A percentile compares a stretch with the other conserved stretches of the same genome.
Evolutionary conservation across 2,888 invertebrate genomes (phyloP).

Genomic region (Calephelis perditalis): DNA sequence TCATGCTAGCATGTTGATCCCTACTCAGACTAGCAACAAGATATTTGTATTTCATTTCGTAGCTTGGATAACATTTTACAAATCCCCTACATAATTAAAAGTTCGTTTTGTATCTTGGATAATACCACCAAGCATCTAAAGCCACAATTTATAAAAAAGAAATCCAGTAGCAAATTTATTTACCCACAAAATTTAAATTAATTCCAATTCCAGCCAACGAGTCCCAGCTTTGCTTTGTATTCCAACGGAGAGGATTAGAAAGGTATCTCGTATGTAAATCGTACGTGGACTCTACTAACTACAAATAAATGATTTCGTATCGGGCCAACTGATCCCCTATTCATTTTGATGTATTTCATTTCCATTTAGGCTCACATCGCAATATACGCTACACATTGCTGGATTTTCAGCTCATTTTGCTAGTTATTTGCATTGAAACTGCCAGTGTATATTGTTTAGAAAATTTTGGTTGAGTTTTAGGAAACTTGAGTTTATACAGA

Average conservation of each 20-base stretch:
- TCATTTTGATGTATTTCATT: conserved; percentile 16
- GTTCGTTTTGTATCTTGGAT: neutral
- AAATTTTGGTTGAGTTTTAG: neutral
- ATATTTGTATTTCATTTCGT: too few species aligned
- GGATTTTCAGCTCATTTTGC: neutral
- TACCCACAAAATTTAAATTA: conserved; percentile 14
- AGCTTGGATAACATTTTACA: too few species aligned
- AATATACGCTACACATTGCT: neutral
- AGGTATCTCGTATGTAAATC: conserved; percentile 47
- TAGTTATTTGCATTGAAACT: neutral
- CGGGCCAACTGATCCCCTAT: conserved; percentile 36
- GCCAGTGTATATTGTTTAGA: neutral
- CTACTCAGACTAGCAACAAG: too few species aligned
- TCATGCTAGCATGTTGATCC: too few species aligned
- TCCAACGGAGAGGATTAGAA: conserved; percentile 40
- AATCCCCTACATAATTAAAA: neutral
- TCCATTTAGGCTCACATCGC: neutral
- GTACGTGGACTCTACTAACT: conserved; percentile 37
- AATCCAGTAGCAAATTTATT: conserved; percentile 8
- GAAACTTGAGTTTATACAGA: neutral
- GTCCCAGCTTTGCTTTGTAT: conserved; percentile 34
- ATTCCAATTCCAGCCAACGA: conserved; percentile 14
- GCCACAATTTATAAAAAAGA: conserved; percentile 2
- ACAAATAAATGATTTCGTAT: conserved; percentile 37
- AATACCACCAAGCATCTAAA: neutral